Percentiles rank a stretch among this genome's conserved stretches.
Conservation (phyloP, 1,140 invertebrate genomes). For the Lordiphosa clarofinis region DNA sequence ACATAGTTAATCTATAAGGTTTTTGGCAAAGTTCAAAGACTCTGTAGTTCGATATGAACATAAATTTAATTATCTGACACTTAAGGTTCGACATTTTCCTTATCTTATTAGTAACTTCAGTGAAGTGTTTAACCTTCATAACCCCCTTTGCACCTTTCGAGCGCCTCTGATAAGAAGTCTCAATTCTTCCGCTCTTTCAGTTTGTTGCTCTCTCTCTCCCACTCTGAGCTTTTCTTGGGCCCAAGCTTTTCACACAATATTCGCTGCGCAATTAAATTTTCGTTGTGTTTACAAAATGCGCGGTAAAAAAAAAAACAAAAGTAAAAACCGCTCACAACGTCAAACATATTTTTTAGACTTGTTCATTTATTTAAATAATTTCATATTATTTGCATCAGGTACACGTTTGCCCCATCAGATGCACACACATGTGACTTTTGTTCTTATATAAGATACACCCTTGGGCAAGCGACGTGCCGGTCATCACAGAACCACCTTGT, state of each 20-base stretch:
- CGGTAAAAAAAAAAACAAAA: slow-evolving; percentile 65
- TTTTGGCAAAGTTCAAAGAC: no score
- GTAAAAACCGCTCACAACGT: slow-evolving; percentile 31
- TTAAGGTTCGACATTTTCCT: no score
- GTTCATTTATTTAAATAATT: slow-evolving; percentile 58
- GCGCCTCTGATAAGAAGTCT: no score
- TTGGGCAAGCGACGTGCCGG: slow-evolving; percentile 16
- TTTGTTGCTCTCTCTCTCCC: slow-evolving; percentile 4
- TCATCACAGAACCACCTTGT: slow-evolving; percentile 21
- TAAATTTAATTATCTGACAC: no score
- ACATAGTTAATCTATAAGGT: no score
- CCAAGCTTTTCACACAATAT: slow-evolving; percentile 33
- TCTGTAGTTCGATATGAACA: no score
- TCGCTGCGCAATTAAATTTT: slow-evolving; percentile 74
- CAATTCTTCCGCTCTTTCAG: neutral
- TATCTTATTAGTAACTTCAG: neutral
- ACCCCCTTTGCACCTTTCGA: no score
- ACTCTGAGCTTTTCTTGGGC: slow-evolving; percentile 7
- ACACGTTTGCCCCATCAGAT: slow-evolving; percentile 32
- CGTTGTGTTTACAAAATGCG: slow-evolving; percentile 70
- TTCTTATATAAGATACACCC: slow-evolving; percentile 34
- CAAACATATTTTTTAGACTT: slow-evolving; percentile 53
- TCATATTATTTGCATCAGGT: slow-evolving; percentile 45
- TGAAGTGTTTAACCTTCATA: no score
- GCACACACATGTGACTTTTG: slow-evolving; percentile 6